These are phyloP conservation scores for Gastrophryne carolinensis DNA, from an alignment of 2,797 vertebrate species.

Conservation along the genomic window DNA sequence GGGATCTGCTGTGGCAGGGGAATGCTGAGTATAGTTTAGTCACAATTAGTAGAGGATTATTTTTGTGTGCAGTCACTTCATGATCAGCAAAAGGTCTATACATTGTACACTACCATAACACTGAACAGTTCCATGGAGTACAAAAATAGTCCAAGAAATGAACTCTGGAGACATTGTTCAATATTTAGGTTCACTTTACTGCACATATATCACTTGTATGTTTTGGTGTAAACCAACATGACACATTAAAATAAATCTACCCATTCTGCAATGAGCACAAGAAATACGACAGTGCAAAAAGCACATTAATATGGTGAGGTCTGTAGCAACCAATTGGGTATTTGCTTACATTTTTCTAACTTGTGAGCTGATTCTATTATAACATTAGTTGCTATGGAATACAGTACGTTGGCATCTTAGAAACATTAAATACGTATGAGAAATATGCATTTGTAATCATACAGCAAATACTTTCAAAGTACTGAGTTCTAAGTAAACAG, in stretches of 20 bases:
- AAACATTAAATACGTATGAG: background rate
- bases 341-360: background rate
- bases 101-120: no score
- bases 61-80: no score
- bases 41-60: no score
- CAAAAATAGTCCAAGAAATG: no score
- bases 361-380: background rate
- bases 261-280: background rate
- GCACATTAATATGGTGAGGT: background rate
- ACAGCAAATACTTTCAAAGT: background rate
- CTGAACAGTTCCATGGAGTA: no score
- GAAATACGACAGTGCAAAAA: background rate
- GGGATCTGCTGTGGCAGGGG: no score
- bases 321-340: background rate
- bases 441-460: background rate
- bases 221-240: background rate
- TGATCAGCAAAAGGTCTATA: no score
- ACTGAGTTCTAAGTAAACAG: background rate
- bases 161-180: no score
- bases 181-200: no score
- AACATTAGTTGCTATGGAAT: background rate
- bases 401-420: background rate
- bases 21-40: no score
- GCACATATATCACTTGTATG: background rate
- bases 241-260: background rate